Percentiles rank a stretch among this genome's conserved stretches.
phyloP scores from a whole-genome alignment of 2,888 invertebrate genomes.

The Zhuqinia jingwanae region DNA sequence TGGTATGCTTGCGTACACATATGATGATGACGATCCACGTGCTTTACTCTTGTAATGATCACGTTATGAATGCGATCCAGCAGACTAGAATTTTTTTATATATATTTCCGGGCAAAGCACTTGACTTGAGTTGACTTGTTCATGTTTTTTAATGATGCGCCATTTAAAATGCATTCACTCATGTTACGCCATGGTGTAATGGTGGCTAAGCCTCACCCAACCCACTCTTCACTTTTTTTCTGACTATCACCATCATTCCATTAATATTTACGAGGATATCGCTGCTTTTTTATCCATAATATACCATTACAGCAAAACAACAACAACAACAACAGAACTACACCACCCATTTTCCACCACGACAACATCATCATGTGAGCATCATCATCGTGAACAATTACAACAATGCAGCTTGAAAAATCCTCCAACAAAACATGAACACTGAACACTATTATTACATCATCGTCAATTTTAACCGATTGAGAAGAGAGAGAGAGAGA shows the following conservation, averaged over 20 bases:
- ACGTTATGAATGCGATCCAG: background rate
- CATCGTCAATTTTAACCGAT: background rate
- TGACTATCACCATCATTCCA: constrained; percentile 29
- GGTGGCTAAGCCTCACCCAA: constrained; percentile 42
- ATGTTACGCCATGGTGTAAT: background rate
- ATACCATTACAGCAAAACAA: background rate
- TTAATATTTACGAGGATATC: constrained; percentile 51
- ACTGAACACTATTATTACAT: background rate
- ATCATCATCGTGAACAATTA: constrained; percentile 6
- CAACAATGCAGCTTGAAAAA: background rate
- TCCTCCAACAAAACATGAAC: background rate
- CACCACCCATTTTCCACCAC: constrained; percentile 14
- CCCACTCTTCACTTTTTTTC: constrained; percentile 18
- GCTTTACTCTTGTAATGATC: background rate
- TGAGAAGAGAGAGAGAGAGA: background rate
- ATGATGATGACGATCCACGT: background rate
- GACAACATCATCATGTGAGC: background rate
- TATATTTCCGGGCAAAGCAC: constrained; percentile 60
- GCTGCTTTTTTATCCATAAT: background rate
- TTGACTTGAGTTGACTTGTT: background rate
- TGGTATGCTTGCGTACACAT: background rate
- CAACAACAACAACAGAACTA: background rate
- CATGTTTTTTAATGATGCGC: background rate
- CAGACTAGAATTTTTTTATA: constrained; percentile 25
- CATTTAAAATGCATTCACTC: background rate